Evolutionary conservation across 2,888 invertebrate genomes (phyloP), one percentile per base, ranked within the genome.

Genomic region (Taphrorychus bicolor): DNA sequence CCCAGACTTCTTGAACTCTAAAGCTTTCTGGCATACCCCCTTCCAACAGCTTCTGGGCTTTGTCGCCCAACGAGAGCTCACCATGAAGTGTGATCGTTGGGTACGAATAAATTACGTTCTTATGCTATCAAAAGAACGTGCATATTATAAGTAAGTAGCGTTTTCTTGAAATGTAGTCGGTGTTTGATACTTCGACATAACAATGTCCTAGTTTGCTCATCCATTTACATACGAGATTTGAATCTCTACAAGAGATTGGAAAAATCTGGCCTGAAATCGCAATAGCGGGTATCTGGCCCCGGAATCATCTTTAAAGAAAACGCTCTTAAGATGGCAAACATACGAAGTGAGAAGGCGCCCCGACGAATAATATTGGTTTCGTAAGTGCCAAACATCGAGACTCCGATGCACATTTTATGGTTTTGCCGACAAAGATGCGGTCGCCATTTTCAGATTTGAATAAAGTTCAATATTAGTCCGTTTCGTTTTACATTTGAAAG

Each of bases 371-470:
- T 64, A 64, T 64, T 59, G 64, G 65, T 65, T 65, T 65, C 48
- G 52, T 52, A 53, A 59, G 52, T 65, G 59, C 65, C 65, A 53
- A 65, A 59, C 59, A 65, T 59, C 53, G 53, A 53, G 53, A 24
- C 45, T 63, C n/a, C 59, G 48, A 65, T 65, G 59, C 65, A 65
- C 65, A 65, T 65, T 65, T 63, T 58, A 54, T 11, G 23, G 53
- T 4, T 14, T 45, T 7, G 7, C 41, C 40, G 45, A 59, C 45
- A 45, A 65, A 65, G 54, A 54, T 54, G 14, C 21, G 52, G 42
- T 16, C 53, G 52, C 59, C 52, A 52, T 64, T 58, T 64, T 45
- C 40, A 19, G 42, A 53, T 59, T 53, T 21, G 21, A 59, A 65
- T 59, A 45, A 65, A 65, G 53, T 61, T 53, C 61, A 11, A 53